A percentile compares a stretch with the other conserved stretches of the same genome.
Evolutionary conservation across 2,797 vertebrate species (phyloP).

Genomic region (Notamacropus eugenii): DNA sequence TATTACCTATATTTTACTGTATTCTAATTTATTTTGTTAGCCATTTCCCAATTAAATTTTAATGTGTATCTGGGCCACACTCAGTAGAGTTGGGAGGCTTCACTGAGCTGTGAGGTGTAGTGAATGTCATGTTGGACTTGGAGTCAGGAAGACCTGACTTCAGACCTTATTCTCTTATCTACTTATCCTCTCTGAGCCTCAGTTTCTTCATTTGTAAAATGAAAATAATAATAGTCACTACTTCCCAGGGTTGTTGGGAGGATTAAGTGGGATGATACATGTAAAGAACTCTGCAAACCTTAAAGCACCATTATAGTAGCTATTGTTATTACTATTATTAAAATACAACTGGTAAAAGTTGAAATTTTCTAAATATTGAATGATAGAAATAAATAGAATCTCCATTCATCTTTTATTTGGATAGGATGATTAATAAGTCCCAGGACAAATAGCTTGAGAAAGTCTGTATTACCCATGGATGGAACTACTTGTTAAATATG

Average conservation of each 20-base stretch:
- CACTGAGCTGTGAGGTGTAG: neutral
- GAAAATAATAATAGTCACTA: neutral
- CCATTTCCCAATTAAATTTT: neutral
- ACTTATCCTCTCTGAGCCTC: neutral
- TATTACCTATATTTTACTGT: neutral
- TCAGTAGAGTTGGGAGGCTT: neutral
- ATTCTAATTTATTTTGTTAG: neutral
- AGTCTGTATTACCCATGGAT: neutral
- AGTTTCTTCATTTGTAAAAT: neutral
- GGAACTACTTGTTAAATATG: neutral
- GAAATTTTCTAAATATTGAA: neutral
- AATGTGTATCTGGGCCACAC: neutral
- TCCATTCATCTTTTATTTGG: neutral
- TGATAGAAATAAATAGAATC: neutral
- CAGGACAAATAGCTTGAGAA: neutral
- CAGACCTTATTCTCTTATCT: neutral
- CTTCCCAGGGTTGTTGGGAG: neutral
- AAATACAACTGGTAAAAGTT: neutral
- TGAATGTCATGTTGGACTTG: neutral
- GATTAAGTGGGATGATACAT: neutral
- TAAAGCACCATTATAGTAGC: neutral
- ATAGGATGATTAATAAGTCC: neutral
- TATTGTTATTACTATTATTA: neutral
- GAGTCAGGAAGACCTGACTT: neutral
- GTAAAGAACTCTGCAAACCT: neutral